Base-by-base conservation (phyloP, 2,888 invertebrate species). In the Galeopsomyia nigrocyanea region DNA sequence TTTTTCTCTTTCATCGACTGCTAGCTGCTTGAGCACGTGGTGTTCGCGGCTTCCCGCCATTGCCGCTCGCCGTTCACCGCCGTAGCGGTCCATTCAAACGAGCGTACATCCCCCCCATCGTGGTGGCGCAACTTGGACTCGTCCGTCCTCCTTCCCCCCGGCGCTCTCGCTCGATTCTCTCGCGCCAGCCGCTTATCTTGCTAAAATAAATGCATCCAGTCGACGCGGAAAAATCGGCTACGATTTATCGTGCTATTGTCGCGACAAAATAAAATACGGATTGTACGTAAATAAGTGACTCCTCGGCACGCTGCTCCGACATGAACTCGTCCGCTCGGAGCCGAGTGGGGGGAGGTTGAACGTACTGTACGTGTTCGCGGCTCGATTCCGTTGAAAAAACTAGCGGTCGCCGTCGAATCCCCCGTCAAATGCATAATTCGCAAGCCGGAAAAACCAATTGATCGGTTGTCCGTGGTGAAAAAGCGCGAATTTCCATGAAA, bases 11-110 rank as follows among this genome's bases (percentile, higher is more conserved):
- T 57, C 60, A 60, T 74, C 64, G 60, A 21, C 53, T 56, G 60
- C 46, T 56, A 50, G 39, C 21, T 22, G 50, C 16, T 7, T 73
- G 69, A 68, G 77, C 71, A 75, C 70, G 72, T 76, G 75, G 73
- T 57, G 47, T 65, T 68, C 62, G 69, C 46, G 65, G 69, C 77
- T 82, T 84, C 83, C 83, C 83, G 83, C 83, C 82, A 83, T 84
- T 81, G 82, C 80, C 75, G 78, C 16, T 19, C 16, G 82, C 80
- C 75, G 78, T 7, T 19, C 16, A 13, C n/a, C 31, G 1, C 3
- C 39, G 49, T 26, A 9, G 77, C 78, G 75, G 77, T 81, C 79
- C 79, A 80, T 82, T 80, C 80, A 79, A 65, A 78, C 79, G 73
- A 66, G n/a, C 76, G 55, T 19, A 70, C 65, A 21, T 58, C 73